Base-by-base conservation (phyloP, 2,888 invertebrate genomes). In the Bombylius major region DNA sequence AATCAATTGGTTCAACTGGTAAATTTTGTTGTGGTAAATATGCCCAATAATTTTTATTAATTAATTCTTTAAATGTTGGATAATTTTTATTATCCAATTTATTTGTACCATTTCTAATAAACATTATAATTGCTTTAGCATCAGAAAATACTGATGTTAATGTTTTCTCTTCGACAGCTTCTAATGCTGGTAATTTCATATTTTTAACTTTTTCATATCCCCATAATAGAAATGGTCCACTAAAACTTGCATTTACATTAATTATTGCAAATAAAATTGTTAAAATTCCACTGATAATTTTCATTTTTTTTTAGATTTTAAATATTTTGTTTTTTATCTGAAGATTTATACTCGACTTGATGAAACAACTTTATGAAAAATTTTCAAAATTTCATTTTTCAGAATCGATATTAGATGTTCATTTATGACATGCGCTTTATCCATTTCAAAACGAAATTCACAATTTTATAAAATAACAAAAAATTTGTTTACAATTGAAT, bases 221-320 rank as follows among this genome's bases (percentile, higher is more conserved):
- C 70, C 82, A 82, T 62, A 82, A 77, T 6, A 82, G 62, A 64
- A 80, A 82, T 0, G 82, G 82, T 0, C 82, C 82, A 67, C 78
- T 80, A 45, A 80, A 67, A 62, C 78, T 78, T 7, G 74, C 78
- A 48, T 68, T 67, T 34, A 70, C 55, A 51, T 46, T 50, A 14
- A 8, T 47, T 46, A 50, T n/a, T 1, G 31, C 8, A n/a, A 42
- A 11, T 11, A 55, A 45, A 34, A 55, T 13, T 33, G 36, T 9
- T 45, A 55, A 9, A 13, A 55, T 36, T 23, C 34, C 14, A 23
- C 5, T 47, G n/a, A 51, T 47, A 51, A 31, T 32, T n/a, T 47
- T 46, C 55, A 55, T 55, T 46, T 55, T 23, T 23, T 23, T 23
- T 23, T 23, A 23, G 23, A 23, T 23, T 23, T 23, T 23, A 23